Conservation (phyloP, 2,797 vertebrate species). For the Salmo trutta region DNA sequence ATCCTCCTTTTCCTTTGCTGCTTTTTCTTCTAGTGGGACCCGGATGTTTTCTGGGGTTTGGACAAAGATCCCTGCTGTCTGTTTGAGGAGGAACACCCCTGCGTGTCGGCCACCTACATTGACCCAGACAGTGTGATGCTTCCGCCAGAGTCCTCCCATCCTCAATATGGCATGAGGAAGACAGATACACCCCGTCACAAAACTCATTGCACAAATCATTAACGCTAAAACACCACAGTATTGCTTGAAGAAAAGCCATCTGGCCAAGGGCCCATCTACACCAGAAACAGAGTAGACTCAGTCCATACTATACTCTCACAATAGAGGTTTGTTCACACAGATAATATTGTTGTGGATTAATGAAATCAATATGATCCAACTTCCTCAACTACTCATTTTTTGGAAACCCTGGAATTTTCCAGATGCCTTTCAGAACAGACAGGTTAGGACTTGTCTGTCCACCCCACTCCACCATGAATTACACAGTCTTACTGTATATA, state of each 20-base stretch:
- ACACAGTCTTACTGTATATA: background rate
- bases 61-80: slow-evolving; percentile 74
- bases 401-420: background rate
- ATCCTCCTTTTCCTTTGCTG: slow-evolving; percentile 33
- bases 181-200: slow-evolving; percentile 32
- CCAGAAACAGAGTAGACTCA: too few relatives aligned
- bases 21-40: slow-evolving; percentile 27
- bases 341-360: too few relatives aligned
- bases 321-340: too few relatives aligned
- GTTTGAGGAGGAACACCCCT: slow-evolving; percentile 89
- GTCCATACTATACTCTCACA: too few relatives aligned
- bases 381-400: background rate
- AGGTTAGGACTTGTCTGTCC: background rate
- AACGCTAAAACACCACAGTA: slow-evolving; percentile 36
- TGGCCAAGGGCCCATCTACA: slow-evolving; percentile 23
- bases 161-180: slow-evolving; percentile 82
- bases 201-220: slow-evolving; percentile 19
- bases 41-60: slow-evolving; percentile 67
- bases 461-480: background rate
- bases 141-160: slow-evolving; percentile 89
- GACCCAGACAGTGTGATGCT: slow-evolving; percentile 90
- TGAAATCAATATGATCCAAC: too few relatives aligned
- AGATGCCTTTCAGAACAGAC: background rate
- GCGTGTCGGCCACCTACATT: slow-evolving; percentile 95
- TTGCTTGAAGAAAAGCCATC: slow-evolving; percentile 17